These are phyloP conservation scores for Phocides pigmalion DNA, from an alignment of 1,140 invertebrate genomes.

Conservation along the genomic window DNA sequence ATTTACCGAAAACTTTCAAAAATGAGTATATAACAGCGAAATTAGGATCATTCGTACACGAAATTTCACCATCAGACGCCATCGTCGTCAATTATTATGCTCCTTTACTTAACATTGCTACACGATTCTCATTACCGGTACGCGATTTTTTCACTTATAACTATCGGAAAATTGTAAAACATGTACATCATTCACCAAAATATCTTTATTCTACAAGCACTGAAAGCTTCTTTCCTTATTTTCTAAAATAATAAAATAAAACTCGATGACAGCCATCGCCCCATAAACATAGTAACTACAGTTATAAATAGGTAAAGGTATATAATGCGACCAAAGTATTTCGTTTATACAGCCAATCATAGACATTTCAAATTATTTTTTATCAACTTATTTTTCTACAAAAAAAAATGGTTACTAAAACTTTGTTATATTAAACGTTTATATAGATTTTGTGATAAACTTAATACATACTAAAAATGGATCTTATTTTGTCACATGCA, in stretches of 20 bases:
- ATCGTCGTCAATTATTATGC: slow-evolving; percentile 86
- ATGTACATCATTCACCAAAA: slow-evolving; percentile 83
- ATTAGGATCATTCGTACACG: slow-evolving; percentile 96
- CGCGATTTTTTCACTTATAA: slow-evolving; percentile 71
- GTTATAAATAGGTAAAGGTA: slow-evolving; percentile 12
- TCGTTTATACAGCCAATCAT: slow-evolving; percentile 22
- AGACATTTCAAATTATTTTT: slow-evolving; percentile 8
- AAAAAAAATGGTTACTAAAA: too few species aligned
- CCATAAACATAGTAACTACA: slow-evolving; percentile 57
- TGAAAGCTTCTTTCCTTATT: slow-evolving; percentile 72
- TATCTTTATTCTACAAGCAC: slow-evolving; percentile 73
- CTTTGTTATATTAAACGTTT: too few species aligned
- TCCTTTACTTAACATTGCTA: slow-evolving; percentile 74
- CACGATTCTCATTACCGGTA: slow-evolving; percentile 66
- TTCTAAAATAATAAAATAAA: slow-evolving; percentile 78
- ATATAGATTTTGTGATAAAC: too few species aligned
- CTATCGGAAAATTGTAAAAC: slow-evolving; percentile 77
- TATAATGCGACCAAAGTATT: slow-evolving; percentile 1
- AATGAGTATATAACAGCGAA: slow-evolving; percentile 98
- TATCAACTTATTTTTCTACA: too few species aligned
- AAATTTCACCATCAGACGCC: slow-evolving; percentile 93
- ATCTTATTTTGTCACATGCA: too few species aligned
- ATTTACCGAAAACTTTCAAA: slow-evolving; percentile 93
- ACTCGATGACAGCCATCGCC: slow-evolving; percentile 79
- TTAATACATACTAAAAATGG: too few species aligned